Base-by-base conservation (phyloP, 2,888 invertebrate genomes). In the Vandiemenella viatica region DNA sequence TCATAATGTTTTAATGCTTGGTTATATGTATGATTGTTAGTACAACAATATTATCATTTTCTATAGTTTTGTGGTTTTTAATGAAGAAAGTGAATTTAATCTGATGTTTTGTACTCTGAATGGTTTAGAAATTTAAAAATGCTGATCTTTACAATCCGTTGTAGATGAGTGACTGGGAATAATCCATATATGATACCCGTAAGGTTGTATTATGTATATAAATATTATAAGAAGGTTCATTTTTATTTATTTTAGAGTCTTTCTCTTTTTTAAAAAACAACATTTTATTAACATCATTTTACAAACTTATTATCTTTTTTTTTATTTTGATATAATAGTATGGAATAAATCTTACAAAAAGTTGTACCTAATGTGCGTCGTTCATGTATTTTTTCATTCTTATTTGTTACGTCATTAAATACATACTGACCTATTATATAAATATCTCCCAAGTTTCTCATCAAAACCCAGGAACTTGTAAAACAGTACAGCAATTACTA, bases 221-320 rank as follows among this genome's bases (percentile, higher is more conserved):
- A 49, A 51, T 49, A 38, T 51, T 48, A 50, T 50, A 47, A 43
- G 45, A 45, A 45, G 37, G 37, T 51, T 50, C 48, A n/a, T 49
- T 47, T 48, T 38, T 37, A 44, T 50, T 50, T 47, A 47, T 47
- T 47, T 23, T 50, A 53, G 48, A 52, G 49, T 22, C 50, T 45
- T 37, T 45, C 42, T 53, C 53, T 52, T 50, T 51, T 51, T 53
- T 51, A 55, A 55, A n/a, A 55, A 55, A 52, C 50, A 54, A 53
- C 53, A 51, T 51, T 54, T 55, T 58, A 55, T 54, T 57, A 55
- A 55, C 56, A 56, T 54, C 55, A 55, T 54, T 56, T 58, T 56
- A 56, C 56, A 58, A 58, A 57, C 56, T 55, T 56, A 56, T 56
- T 57, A 56, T 56, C 55, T 52, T 50, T 55, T 51, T 51, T 49